Evolutionary conservation across 2,113 vertebrate genomes (phyloP).

Genomic region (Tetrao urogallus): DNA sequence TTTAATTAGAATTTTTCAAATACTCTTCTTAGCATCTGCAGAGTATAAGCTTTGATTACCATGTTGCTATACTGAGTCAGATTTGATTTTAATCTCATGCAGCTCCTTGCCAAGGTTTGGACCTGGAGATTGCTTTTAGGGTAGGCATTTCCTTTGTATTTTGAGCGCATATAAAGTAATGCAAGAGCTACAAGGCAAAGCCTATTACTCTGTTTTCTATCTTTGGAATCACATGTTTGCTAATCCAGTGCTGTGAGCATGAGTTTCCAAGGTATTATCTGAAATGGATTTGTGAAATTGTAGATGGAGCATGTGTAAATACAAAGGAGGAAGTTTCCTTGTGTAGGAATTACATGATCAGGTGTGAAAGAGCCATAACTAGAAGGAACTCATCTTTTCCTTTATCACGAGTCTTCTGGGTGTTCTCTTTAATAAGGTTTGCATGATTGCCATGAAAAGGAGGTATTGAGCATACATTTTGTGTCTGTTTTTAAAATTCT

Average conservation of each 20-base stretch:
- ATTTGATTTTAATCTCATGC: background rate
- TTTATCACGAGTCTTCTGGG: background rate
- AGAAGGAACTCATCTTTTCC: background rate
- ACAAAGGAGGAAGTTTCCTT: background rate
- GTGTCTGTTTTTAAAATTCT: background rate
- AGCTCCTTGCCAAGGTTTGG: background rate
- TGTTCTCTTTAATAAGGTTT: background rate
- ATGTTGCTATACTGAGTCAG: background rate
- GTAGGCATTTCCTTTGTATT: background rate
- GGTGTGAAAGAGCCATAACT: background rate
- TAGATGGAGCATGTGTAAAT: background rate
- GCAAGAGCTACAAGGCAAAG: conserved; percentile 13
- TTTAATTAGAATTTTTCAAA: background rate
- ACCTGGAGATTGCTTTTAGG: background rate
- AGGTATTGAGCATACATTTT: background rate
- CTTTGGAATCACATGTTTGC: conserved; percentile 29
- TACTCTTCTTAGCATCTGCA: background rate
- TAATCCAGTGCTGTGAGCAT: conserved; percentile 16
- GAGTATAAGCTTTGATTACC: background rate
- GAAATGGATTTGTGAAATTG: conserved; percentile 14
- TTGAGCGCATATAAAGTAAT: background rate
- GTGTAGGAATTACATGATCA: background rate
- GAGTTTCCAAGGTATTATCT: conserved; percentile 26
- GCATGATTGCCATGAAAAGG: background rate
- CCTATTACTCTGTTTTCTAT: conserved; percentile 60